Percentiles rank a stretch among this genome's conserved stretches.
Evolutionary conservation across 2,888 invertebrate genomes (phyloP).

Genomic region (Gnatocerus cornutus): DNA sequence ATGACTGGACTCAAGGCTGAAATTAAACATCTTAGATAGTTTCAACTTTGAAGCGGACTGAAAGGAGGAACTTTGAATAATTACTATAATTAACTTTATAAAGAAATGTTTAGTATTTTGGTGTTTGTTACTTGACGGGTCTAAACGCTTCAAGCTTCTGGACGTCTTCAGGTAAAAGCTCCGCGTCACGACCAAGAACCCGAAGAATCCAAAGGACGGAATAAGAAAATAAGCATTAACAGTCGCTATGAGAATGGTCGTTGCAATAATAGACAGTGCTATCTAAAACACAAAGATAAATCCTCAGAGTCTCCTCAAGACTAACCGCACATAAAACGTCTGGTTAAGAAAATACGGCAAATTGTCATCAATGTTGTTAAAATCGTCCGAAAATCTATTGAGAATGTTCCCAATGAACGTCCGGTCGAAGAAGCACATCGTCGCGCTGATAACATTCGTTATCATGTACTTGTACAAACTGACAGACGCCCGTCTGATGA

Average conservation of each 20-base stretch:
- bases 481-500: slow-evolving; percentile 35
- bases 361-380: slow-evolving; percentile 44
- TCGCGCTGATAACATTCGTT: slow-evolving; percentile 33
- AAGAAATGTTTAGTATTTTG: too few relatives aligned
- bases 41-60: too few relatives aligned
- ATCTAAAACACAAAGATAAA: slow-evolving; percentile 66
- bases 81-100: too few relatives aligned
- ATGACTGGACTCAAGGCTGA: slow-evolving; percentile 64
- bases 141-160: background rate
- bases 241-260: slow-evolving; percentile 80
- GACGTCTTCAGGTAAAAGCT: background rate
- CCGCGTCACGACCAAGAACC: slow-evolving; percentile 72
- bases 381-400: slow-evolving; percentile 76
- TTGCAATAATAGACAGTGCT: slow-evolving; percentile 77
- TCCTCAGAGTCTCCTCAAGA: too few relatives aligned
- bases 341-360: slow-evolving; percentile 39
- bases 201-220: slow-evolving; percentile 77
- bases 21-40: background rate
- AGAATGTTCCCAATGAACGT: slow-evolving; percentile 63
- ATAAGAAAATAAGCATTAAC: slow-evolving; percentile 81
- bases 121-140: background rate
- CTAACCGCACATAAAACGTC: slow-evolving; percentile 38
- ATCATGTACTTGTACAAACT: slow-evolving; percentile 46
- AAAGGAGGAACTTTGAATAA: too few relatives aligned
- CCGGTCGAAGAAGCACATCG: slow-evolving; percentile 44